Evolutionary conservation across 1,140 invertebrate species (phyloP).

Genomic region (Proctacanthus coquilletti): DNA sequence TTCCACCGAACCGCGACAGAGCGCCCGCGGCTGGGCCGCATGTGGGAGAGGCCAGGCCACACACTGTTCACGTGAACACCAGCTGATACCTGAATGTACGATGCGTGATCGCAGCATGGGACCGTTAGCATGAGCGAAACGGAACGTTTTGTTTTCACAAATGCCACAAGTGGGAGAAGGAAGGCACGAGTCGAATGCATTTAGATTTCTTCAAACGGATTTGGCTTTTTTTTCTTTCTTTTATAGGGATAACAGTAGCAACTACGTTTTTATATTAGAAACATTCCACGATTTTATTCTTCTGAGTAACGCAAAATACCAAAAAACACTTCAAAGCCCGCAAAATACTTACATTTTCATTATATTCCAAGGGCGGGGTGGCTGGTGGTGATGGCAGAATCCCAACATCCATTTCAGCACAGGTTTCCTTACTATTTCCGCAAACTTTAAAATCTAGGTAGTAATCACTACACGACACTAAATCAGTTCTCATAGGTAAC

Average conservation of each 20-base stretch:
- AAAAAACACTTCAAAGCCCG: too few species aligned
- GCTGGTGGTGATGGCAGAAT: conserved; percentile 38
- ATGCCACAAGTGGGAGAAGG: conserved; percentile 16
- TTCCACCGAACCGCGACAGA: too few species aligned
- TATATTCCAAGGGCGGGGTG: conserved; percentile 36
- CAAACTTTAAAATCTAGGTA: too few species aligned
- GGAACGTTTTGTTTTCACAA: conserved; percentile 30
- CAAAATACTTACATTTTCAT: conserved; percentile 34
- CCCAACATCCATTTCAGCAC: conserved; percentile 33
- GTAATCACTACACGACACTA: too few species aligned
- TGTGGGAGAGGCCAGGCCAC: too few species aligned
- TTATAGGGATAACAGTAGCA: not conserved
- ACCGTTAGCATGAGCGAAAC: conserved; percentile 16
- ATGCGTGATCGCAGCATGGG: conserved; percentile 23
- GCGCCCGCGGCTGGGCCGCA: too few species aligned
- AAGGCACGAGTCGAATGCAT: conserved; percentile 5
- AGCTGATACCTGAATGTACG: conserved; percentile 17
- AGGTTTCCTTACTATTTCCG: too few species aligned
- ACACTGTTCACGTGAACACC: conserved; percentile 32
- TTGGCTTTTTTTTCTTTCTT: not conserved
- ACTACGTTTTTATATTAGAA: too few species aligned
- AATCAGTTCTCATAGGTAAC: too few species aligned
- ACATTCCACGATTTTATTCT: not conserved
- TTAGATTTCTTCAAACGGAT: not conserved
- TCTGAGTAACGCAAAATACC: not conserved